These are phyloP conservation scores for Hycleus phaleratus DNA, from an alignment of 1,140 invertebrate genomes.

Conservation along the genomic window DNA sequence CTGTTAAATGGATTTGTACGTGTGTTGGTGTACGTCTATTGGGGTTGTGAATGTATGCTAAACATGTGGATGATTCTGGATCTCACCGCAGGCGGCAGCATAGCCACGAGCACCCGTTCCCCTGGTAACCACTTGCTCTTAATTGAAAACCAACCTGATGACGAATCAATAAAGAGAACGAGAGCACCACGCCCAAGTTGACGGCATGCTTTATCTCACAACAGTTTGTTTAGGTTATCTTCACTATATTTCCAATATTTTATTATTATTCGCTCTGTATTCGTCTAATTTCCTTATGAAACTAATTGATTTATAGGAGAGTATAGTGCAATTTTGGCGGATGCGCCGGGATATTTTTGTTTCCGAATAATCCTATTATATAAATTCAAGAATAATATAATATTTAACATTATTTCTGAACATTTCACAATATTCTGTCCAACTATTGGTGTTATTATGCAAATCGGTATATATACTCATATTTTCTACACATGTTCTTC, in stretches of 20 bases:
- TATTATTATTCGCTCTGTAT: too few species aligned
- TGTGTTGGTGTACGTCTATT: too few species aligned
- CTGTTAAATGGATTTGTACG: too few species aligned
- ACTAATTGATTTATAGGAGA: too few species aligned
- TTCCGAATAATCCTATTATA: neutral
- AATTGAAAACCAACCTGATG: conserved; percentile 45
- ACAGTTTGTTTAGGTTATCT: neutral
- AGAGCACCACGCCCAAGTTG: conserved; percentile 30
- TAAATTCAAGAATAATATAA: too few species aligned
- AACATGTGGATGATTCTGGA: conserved; percentile 25
- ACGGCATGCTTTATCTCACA: conserved; percentile 5
- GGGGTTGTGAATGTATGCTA: neutral
- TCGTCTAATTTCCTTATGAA: too few species aligned
- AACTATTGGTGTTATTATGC: too few species aligned
- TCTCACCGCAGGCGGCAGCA: conserved; percentile 21
- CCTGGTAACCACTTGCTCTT: conserved; percentile 43
- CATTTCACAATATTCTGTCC: too few species aligned
- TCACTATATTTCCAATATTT: neutral
- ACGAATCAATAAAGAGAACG: conserved; percentile 42
- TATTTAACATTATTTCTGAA: too few species aligned
- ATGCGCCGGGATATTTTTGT: neutral
- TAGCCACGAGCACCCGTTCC: conserved; percentile 32
- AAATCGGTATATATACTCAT: too few species aligned
- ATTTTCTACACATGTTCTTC: too few species aligned
- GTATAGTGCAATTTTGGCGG: neutral